Percentiles rank a stretch among this genome's conserved stretches.
These are phyloP conservation scores for Alfaro cultratus DNA, from an alignment of 2,797 vertebrate species.

Conservation along the genomic window DNA sequence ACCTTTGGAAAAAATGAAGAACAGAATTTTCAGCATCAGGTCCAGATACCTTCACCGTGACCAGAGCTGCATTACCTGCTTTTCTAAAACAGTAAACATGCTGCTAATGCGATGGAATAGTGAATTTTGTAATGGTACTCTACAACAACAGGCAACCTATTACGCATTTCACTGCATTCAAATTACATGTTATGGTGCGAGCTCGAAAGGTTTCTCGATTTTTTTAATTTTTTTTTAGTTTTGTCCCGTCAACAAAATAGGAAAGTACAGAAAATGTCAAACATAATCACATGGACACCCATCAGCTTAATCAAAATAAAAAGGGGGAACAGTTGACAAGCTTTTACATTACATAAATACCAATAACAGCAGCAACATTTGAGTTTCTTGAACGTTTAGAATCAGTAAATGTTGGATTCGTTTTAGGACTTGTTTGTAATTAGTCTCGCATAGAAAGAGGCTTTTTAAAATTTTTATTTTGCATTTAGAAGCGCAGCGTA, in stretches of 20 bases:
- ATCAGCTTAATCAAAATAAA: background rate
- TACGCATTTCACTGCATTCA: background rate
- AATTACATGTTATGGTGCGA: background rate
- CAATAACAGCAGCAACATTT: background rate
- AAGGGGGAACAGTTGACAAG: background rate
- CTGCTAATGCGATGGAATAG: background rate
- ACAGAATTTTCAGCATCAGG: background rate
- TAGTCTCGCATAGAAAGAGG: background rate
- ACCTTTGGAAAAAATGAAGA: background rate
- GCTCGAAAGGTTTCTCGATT: background rate
- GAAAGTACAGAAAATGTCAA: background rate
- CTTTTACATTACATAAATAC: background rate
- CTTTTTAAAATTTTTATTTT: background rate
- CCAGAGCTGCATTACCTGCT: background rate
- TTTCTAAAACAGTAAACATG: background rate
- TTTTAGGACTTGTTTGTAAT: background rate
- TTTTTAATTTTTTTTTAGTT: background rate
- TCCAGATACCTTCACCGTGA: background rate
- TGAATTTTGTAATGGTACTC: background rate
- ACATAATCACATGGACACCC: background rate
- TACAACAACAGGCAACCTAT: background rate
- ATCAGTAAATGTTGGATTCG: background rate
- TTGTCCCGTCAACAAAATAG: background rate
- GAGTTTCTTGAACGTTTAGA: background rate
- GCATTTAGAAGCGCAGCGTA: background rate